phyloP scores from a whole-genome alignment of 2,888 invertebrate genomes.

The Parelbella ahira region DNA sequence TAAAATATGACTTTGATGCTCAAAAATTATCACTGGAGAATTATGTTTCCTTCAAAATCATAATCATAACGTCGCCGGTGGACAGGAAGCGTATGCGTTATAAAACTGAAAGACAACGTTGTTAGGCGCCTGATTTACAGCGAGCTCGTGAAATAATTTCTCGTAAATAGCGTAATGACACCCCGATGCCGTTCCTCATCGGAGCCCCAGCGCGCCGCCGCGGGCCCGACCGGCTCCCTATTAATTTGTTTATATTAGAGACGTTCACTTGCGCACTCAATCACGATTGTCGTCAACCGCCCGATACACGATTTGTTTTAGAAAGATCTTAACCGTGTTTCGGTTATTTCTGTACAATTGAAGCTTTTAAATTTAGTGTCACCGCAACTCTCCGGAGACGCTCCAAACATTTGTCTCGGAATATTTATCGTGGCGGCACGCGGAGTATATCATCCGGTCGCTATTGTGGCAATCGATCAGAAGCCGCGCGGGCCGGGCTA shows the following conservation, averaged over 20 bases:
- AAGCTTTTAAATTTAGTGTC: slow-evolving; percentile 80
- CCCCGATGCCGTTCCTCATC: slow-evolving; percentile 42
- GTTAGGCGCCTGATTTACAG: slow-evolving; percentile 57
- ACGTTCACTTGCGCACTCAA: slow-evolving; percentile 78
- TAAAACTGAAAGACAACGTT: slow-evolving; percentile 47
- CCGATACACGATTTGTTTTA: slow-evolving; percentile 79
- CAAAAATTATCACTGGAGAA: slow-evolving; percentile 50
- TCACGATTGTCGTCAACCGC: slow-evolving; percentile 76
- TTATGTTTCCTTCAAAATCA: slow-evolving; percentile 62
- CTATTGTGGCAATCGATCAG: slow-evolving; percentile 78
- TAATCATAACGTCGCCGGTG: slow-evolving; percentile 54
- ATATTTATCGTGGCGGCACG: slow-evolving; percentile 75
- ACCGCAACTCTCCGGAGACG: slow-evolving; percentile 76
- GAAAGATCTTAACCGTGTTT: slow-evolving; percentile 79
- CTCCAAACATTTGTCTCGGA: slow-evolving; percentile 76
- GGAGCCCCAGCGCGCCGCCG: slow-evolving; percentile 46
- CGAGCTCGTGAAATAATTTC: slow-evolving; percentile 54
- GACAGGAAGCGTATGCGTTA: slow-evolving; percentile 61
- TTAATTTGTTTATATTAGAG: slow-evolving; percentile 81
- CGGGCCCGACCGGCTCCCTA: slow-evolving; percentile 59
- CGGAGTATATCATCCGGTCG: slow-evolving; percentile 75
- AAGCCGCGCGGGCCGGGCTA: slow-evolving; percentile 61
- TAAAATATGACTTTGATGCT: slow-evolving; percentile 35
- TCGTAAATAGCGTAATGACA: slow-evolving; percentile 54
- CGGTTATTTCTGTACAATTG: slow-evolving; percentile 80